phyloP scores from a whole-genome alignment of 2,113 vertebrate species.

The Gracilinanus agilis region DNA sequence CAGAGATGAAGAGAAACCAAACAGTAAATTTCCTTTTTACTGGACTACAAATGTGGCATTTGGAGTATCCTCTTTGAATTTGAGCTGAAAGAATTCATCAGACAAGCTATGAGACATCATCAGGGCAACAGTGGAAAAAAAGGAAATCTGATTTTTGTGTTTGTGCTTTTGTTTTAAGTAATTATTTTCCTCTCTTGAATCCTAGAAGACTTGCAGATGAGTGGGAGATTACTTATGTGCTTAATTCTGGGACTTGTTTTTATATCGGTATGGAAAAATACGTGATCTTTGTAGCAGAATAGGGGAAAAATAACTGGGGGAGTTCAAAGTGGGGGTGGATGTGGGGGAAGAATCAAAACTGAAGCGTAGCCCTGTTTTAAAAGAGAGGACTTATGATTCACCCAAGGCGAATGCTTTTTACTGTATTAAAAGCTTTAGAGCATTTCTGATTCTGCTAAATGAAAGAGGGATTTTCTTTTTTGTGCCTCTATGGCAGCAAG shows the following conservation, averaged over 20 bases:
- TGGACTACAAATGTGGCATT: conserved; percentile 73
- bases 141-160: conserved; percentile 69
- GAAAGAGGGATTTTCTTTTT: conserved; percentile 76
- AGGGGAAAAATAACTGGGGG: conserved; percentile 62
- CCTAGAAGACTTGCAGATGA: conserved; percentile 76
- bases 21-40: conserved; percentile 70
- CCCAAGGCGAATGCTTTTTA: conserved; percentile 59
- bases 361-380: conserved; percentile 56
- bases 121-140: conserved; percentile 65
- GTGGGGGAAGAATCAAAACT: conserved; percentile 56
- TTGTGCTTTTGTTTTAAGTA: conserved; percentile 67
- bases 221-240: conserved; percentile 73
- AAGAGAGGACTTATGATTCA: conserved; percentile 73
- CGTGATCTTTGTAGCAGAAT: conserved; percentile 74
- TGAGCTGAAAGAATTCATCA: conserved; percentile 71
- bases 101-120: conserved; percentile 57
- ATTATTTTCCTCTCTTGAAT: conserved; percentile 67
- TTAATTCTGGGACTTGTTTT: conserved; percentile 78
- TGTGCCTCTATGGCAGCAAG: conserved; percentile 76
- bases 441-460: conserved; percentile 68
- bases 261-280: conserved; percentile 74
- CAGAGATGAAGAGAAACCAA: conserved; percentile 30
- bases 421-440: conserved; percentile 65
- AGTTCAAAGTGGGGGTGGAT: not conserved
- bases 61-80: conserved; percentile 74